Percentiles rank a stretch among this genome's conserved stretches.
Conservation (phyloP, 2,888 invertebrate species). For the Acanthosoma haemorrhoidale region DNA sequence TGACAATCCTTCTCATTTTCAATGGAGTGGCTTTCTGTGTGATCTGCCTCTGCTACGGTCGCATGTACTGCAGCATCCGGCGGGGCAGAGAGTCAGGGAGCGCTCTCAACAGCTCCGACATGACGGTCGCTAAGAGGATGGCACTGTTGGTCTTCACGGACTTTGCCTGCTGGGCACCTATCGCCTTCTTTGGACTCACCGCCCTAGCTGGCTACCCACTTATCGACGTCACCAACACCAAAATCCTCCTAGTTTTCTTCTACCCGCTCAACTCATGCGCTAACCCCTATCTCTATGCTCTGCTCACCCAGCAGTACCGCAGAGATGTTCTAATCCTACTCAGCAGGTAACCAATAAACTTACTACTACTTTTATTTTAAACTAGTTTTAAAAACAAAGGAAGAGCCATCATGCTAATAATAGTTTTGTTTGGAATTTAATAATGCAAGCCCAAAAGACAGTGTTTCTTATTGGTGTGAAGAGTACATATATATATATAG, state of each 20-base stretch:
- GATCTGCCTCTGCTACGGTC: slow-evolving; percentile 58
- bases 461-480: too few species aligned
- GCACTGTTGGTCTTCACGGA: slow-evolving; percentile 58
- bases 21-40: slow-evolving; percentile 59
- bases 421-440: too few species aligned
- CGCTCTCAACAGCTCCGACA: slow-evolving; percentile 48
- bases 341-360: slow-evolving; percentile 46
- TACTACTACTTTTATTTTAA: too few species aligned
- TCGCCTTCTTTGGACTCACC: slow-evolving; percentile 60
- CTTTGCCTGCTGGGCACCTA: slow-evolving; percentile 59
- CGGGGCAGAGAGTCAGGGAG: slow-evolving; percentile 41
- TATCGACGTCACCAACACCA: slow-evolving; percentile 53
- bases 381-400: too few species aligned
- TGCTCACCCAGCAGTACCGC: slow-evolving; percentile 60
- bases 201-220: slow-evolving; percentile 59
- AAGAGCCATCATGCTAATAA: too few species aligned
- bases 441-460: too few species aligned
- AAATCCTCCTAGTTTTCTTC: slow-evolving; percentile 60
- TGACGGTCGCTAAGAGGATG: slow-evolving; percentile 59
- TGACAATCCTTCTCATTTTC: slow-evolving; percentile 54
- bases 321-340: slow-evolving; percentile 54
- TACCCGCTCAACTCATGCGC: slow-evolving; percentile 65
- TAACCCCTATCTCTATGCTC: slow-evolving; percentile 63
- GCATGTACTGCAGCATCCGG: slow-evolving; percentile 57
- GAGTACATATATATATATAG: too few species aligned